Percentiles rank a stretch among this genome's conserved stretches.
Conservation (phyloP, 2,113 vertebrate genomes). For the Leucoraja erinaceus region DNA sequence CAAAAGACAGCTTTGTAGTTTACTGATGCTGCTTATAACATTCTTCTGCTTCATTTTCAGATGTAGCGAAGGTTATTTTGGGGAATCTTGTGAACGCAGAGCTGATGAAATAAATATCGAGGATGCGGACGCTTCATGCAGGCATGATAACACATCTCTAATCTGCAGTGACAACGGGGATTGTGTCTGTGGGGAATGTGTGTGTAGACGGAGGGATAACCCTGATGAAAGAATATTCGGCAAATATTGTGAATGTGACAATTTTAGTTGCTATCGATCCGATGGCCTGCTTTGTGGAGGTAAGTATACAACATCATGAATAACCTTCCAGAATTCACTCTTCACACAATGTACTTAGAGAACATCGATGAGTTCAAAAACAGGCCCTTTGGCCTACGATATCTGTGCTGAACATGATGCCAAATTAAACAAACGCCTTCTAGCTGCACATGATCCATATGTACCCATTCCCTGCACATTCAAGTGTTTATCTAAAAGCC, state of each 20-base stretch:
- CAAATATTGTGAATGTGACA: slow-evolving; percentile 42
- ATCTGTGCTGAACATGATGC: too few species aligned
- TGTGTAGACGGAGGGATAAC: slow-evolving; percentile 39
- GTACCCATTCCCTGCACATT: too few species aligned
- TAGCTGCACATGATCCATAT: too few species aligned
- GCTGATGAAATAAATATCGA: not conserved
- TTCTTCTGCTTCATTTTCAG: slow-evolving; percentile 21
- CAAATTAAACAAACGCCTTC: too few species aligned
- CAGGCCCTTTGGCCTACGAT: too few species aligned
- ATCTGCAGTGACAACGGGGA: slow-evolving; percentile 40
- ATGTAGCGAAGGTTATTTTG: slow-evolving; percentile 36
- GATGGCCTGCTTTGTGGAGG: slow-evolving; percentile 42
- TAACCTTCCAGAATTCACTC: not conserved
- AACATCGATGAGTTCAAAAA: too few species aligned
- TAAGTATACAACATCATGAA: not conserved
- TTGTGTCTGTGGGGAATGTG: slow-evolving; percentile 42
- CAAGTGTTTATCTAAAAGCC: too few species aligned
- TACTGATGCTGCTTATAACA: not conserved
- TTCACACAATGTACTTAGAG: not conserved
- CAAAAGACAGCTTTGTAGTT: not conserved
- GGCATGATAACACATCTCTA: slow-evolving; percentile 36
- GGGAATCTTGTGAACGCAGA: slow-evolving; percentile 41
- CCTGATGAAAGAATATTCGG: slow-evolving; percentile 37
- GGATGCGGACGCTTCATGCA: slow-evolving; percentile 1
- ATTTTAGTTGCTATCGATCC: slow-evolving; percentile 42